Evolutionary conservation across 1,140 invertebrate genomes (phyloP).

Genomic region (Olivierus martensii): DNA sequence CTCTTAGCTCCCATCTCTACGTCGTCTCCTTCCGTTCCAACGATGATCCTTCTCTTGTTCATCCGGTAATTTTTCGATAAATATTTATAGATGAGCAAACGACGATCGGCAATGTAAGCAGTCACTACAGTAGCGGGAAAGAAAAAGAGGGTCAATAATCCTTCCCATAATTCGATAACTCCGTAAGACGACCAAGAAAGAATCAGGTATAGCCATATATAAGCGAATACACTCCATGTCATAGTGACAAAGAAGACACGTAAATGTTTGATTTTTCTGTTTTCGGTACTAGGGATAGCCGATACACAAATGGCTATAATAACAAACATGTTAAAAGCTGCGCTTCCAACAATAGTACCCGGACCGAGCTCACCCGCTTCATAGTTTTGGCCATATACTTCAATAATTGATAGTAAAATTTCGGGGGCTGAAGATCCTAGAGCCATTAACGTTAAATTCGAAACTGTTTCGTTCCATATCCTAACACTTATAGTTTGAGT

Average conservation of each 20-base stretch:
- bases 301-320: constrained; percentile 93
- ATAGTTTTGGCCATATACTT: constrained; percentile 85
- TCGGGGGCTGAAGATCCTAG: constrained; percentile 98
- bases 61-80: constrained; percentile 80
- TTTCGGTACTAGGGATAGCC: constrained; percentile 63
- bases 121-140: constrained; percentile 92
- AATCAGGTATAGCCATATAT: constrained; percentile 98
- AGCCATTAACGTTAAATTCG: constrained; percentile 98
- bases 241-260: constrained; percentile 96
- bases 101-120: constrained; percentile 91
- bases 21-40: constrained; percentile 56
- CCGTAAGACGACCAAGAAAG: constrained; percentile 71
- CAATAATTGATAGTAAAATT: constrained; percentile 92
- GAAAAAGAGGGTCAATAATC: constrained; percentile 84
- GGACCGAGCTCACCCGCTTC: constrained; percentile 93
- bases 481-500: constrained; percentile 66
- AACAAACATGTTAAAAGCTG: constrained; percentile 96
- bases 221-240: constrained; percentile 94
- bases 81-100: constrained; percentile 82
- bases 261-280: constrained; percentile 81
- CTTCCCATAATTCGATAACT: constrained; percentile 89
- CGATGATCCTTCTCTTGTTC: constrained; percentile 78
- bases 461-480: constrained; percentile 96
- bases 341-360: constrained; percentile 93
- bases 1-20: constrained; percentile 50